Base-by-base conservation (phyloP, 2,888 invertebrate genomes). In the Drosophila longiperda region DNA sequence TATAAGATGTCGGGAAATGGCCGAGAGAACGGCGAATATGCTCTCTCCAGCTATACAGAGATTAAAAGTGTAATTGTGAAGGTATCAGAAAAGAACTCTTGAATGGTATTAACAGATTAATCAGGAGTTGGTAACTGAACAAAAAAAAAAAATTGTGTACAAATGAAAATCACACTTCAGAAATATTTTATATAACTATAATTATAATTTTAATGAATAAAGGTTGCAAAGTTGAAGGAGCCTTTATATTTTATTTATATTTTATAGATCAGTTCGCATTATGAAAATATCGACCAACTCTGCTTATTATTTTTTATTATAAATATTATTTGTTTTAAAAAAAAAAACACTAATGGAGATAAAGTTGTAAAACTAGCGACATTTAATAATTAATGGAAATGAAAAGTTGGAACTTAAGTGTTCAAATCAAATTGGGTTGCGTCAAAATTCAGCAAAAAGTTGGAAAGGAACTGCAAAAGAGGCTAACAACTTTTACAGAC, bases 1-100 rank as follows among this genome's bases (percentile, higher is more conserved):
- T 99, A 95, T 94, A 99, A 99, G 94, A 96, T 97, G 95, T 99
- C 98, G 0, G 99, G 99, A 6, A 95, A 97, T 89, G 99, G 99
- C 1, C 95, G 99, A 66, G 99, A 99, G 94, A 95, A 98, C 91
- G 97, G 99, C 52, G 97, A 98, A 91, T 98, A 99, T 93, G 99
- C 98, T 32, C 94, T 99, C 72, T 94, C 96, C 77, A 97, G 97
- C 85, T 99, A 99, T 93, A 97, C 97, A 0, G 99, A 99, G 94
- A 97, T 99, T 5, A 99, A 99, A 94, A 95, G 96, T 61, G 98
- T 99, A 45, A 95, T 97, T 87, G 94, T 95, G 60, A 96, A 96
- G 91, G 90, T 96, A 26, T 94, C 95, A 1, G 94, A 95, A 81
- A 98, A 97, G 93, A 97, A 96, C 92, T 97, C 97, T 54, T 97